A percentile compares a stretch with the other conserved stretches of the same genome.
Evolutionary conservation across 2,113 vertebrate species (phyloP).

Genomic region (Gallinago media): DNA sequence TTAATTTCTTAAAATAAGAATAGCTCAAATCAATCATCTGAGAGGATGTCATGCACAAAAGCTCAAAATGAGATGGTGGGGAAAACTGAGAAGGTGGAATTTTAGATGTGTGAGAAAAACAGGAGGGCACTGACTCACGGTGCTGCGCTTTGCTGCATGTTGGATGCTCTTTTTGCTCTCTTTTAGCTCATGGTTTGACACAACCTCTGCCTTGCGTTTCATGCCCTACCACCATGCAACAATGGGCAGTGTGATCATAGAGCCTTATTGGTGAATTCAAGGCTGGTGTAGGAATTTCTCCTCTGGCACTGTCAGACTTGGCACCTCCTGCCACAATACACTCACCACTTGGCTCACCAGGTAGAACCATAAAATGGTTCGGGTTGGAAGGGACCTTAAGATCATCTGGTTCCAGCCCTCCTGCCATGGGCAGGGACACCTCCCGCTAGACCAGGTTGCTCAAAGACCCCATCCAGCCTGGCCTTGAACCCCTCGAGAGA

Average conservation of each 20-base stretch:
- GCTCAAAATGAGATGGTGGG: background rate
- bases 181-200: background rate
- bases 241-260: background rate
- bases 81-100: background rate
- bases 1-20: slow-evolving; percentile 39
- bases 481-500: background rate
- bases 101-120: background rate
- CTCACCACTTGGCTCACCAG: background rate
- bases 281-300: background rate
- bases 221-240: accelerated
- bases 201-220: background rate
- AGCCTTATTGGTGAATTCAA: background rate
- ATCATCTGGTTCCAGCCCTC: background rate
- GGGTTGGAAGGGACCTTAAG: background rate
- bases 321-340: background rate
- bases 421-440: background rate
- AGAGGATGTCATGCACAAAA: slow-evolving; percentile 6
- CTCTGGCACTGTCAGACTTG: background rate
- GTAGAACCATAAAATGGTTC: background rate
- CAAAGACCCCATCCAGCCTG: background rate
- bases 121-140: background rate
- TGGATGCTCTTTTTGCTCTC: background rate
- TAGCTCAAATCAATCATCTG: slow-evolving; percentile 44
- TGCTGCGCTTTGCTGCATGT: background rate
- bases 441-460: background rate